Evolutionary conservation across 2,888 invertebrate species (phyloP), one percentile per base, ranked within the genome.

Genomic region (Pristionchus maxplancki): DNA sequence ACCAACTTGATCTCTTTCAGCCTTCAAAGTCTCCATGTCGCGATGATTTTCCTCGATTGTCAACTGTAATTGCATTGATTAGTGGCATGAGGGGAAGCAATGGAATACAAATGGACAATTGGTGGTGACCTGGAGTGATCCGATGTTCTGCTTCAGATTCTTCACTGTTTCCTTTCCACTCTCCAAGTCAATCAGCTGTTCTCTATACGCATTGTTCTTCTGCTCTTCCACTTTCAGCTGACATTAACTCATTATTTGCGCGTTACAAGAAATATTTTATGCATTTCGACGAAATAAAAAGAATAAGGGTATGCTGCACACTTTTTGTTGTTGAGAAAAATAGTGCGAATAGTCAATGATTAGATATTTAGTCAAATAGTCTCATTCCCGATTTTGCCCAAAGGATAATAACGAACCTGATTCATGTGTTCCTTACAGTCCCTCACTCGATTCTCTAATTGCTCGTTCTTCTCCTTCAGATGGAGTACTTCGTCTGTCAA

Each of bases 41-140:
- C 74, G 74, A 74, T 74, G 74, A 40, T 74, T 74, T 20, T 74
- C 74, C 40, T 74, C 74, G 74, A 74, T 37, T 74, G 74, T 74
- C 40, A 74, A 40, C 74, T 74, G 40, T 17, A 74, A 74, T 37
- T 40, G n/a, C 31, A 28, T 31, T 74, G 9, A 20, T 74, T 28
- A 37, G 6, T 4, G n/a, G n/a, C n/a, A n/a, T n/a, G n/a, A n/a
- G n/a, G n/a, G n/a, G n/a, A n/a, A n/a, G n/a, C n/a, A n/a, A n/a
- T n/a, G n/a, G n/a, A n/a, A n/a, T n/a, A n/a, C n/a, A n/a, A n/a
- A n/a, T n/a, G n/a, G n/a, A n/a, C n/a, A n/a, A n/a, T n/a, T n/a
- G n/a, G n/a, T n/a, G n/a, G n/a, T n/a, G 40, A 74, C 74, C 74
- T 74, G 74, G 8, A 74, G 40, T 74, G 37, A 37, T 74, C 74